Evolutionary conservation across 92 coral and sea anemone genomes (phyloP).

Genomic region (Porites divaricata): DNA sequence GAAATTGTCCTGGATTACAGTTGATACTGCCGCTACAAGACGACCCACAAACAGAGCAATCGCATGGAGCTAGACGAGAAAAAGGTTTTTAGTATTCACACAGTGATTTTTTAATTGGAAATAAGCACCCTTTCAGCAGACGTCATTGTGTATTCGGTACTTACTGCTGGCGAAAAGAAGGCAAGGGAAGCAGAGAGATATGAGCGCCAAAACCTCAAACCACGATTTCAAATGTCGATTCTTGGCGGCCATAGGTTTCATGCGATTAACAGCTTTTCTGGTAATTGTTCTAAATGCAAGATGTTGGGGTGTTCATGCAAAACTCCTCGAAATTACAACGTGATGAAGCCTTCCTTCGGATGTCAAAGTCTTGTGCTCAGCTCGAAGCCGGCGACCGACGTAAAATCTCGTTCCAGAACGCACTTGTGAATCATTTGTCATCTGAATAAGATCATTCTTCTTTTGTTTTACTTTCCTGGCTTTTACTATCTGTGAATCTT

Average conservation of each 20-base stretch:
- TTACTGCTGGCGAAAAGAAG: slow-evolving; percentile 50
- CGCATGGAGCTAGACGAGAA: slow-evolving; percentile 75
- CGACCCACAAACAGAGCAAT: slow-evolving; percentile 90
- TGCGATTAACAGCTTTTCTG: neutral
- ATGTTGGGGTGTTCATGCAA: slow-evolving; percentile 14
- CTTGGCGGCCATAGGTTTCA: slow-evolving; percentile 11
- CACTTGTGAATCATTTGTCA: slow-evolving; percentile 25
- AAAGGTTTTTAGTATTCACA: neutral
- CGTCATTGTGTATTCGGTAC: slow-evolving; percentile 14
- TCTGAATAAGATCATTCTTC: slow-evolving; percentile 21
- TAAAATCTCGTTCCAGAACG: slow-evolving; percentile 20
- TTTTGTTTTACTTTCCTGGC: neutral
- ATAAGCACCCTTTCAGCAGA: slow-evolving; percentile 2
- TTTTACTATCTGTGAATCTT: neutral
- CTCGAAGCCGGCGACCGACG: neutral
- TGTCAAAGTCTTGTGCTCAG: slow-evolving; percentile 22
- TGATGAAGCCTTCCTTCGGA: neutral
- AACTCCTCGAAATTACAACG: neutral
- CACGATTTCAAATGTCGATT: neutral
- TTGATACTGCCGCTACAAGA: slow-evolving; percentile 81
- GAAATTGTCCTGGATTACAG: slow-evolving; percentile 86
- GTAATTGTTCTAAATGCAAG: neutral
- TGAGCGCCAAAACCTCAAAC: slow-evolving; percentile 9
- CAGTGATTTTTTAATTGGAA: neutral
- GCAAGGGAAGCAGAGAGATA: slow-evolving; percentile 57